Percentiles rank a stretch among this genome's conserved stretches.
Conservation (phyloP, 2,113 vertebrate genomes). For the Meriones unguiculatus region DNA sequence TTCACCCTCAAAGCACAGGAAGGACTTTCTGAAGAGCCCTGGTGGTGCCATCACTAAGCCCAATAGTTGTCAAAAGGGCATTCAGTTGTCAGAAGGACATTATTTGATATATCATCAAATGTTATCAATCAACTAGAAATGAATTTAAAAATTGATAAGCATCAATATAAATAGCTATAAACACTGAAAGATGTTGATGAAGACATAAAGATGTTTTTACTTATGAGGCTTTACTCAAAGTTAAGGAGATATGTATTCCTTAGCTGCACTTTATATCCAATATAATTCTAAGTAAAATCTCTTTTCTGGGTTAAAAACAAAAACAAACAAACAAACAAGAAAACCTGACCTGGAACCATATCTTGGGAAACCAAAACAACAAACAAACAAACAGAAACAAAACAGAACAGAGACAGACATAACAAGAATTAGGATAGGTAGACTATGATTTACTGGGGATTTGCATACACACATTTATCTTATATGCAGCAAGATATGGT, state of each 20-base stretch:
- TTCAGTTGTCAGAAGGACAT: neutral
- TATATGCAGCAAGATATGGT: neutral
- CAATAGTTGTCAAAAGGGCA: neutral
- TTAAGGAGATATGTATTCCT: neutral
- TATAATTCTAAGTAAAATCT: slow-evolving; percentile 37
- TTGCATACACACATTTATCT: neutral
- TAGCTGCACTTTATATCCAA: neutral
- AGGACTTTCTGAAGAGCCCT: neutral
- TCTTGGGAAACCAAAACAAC: neutral
- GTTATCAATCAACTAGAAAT: neutral
- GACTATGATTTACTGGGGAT: neutral
- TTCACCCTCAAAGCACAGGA: neutral
- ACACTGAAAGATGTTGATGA: neutral
- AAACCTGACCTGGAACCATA: neutral
- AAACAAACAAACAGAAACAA: neutral
- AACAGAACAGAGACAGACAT: neutral
- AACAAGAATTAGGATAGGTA: too few species aligned
- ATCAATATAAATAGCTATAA: neutral
- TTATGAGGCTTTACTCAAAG: neutral
- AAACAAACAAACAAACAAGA: neutral
- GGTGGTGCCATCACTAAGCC: neutral
- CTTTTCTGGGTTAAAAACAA: neutral
- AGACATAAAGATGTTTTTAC: neutral
- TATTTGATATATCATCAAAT: slow-evolving; percentile 10
- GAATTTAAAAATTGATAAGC: neutral